A percentile compares a stretch with the other conserved stretches of the same genome.
phyloP scores from a whole-genome alignment of 92 coral and sea anemone genomes.

The Heliopora coerulea region DNA sequence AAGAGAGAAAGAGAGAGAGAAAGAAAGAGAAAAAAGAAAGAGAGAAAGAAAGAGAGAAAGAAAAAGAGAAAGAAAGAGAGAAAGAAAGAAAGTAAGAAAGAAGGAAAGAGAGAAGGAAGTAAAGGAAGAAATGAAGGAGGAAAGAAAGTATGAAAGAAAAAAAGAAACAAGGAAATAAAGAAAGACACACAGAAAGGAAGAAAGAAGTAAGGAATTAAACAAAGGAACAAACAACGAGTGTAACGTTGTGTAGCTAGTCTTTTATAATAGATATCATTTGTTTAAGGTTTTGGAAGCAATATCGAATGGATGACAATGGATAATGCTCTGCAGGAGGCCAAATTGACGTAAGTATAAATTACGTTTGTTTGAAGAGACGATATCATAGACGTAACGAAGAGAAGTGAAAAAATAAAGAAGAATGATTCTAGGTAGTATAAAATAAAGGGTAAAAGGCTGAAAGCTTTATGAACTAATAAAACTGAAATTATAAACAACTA shows the following conservation, averaged over 20 bases:
- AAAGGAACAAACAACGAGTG: background rate
- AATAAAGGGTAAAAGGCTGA: too few relatives aligned
- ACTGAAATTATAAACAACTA: too few relatives aligned
- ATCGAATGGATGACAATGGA: slow-evolving; percentile 71
- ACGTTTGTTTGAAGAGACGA: slow-evolving; percentile 4
- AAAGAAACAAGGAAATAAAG: background rate
- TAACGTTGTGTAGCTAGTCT: background rate
- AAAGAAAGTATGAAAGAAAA: background rate
- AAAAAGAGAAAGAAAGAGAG: background rate
- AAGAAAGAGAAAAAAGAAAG: background rate
- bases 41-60: background rate
- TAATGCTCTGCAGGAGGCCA: slow-evolving; percentile 57
- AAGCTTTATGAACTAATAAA: too few relatives aligned
- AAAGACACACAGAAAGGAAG: background rate
- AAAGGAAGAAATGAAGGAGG: background rate
- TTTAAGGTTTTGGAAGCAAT: slow-evolving; percentile 75
- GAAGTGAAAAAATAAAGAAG: too few relatives aligned
- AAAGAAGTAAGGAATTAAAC: background rate
- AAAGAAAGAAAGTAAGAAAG: background rate
- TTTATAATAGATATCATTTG: background rate
- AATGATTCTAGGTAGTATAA: too few relatives aligned
- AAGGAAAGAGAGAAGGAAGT: background rate
- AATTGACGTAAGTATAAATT: slow-evolving; percentile 42
- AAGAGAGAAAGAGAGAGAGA: background rate
- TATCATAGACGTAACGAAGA: too few relatives aligned